phyloP scores from a whole-genome alignment of 1,140 invertebrate genomes.

The Papilio glaucus region DNA sequence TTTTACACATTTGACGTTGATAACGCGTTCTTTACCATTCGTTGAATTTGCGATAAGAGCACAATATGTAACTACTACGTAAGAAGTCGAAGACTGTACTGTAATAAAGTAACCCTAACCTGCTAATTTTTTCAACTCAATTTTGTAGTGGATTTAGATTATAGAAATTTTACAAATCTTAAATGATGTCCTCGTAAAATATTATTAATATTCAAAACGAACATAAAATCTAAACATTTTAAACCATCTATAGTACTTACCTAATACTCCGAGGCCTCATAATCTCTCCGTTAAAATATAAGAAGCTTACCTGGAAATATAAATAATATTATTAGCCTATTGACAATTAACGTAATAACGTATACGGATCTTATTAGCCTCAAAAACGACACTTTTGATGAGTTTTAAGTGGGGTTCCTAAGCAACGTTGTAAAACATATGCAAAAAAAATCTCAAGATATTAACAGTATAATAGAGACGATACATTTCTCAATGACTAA shows the following conservation, averaged over 20 bases:
- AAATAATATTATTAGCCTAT: constrained; percentile 38
- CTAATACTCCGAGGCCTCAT: background rate
- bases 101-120: too few relatives aligned
- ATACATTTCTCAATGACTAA: too few relatives aligned
- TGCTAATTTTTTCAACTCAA: too few relatives aligned
- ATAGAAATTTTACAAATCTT: too few relatives aligned
- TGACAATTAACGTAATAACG: constrained; percentile 29
- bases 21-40: constrained; percentile 20
- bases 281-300: constrained; percentile 29
- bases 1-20: constrained; percentile 19
- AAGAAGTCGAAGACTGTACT: background rate
- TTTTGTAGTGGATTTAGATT: too few relatives aligned
- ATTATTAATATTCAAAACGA: too few relatives aligned
- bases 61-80: background rate
- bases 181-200: too few relatives aligned
- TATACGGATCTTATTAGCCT: constrained; percentile 33
- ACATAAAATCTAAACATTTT: background rate
- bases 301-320: constrained; percentile 52
- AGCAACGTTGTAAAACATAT: constrained; percentile 33
- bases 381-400: constrained; percentile 36
- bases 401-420: constrained; percentile 32
- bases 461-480: too few relatives aligned
- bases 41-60: constrained; percentile 29
- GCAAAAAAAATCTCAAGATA: too few relatives aligned
- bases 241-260: constrained; percentile 16